A percentile compares a stretch with the other conserved stretches of the same genome.
phyloP scores from a whole-genome alignment of 2,888 invertebrate genomes.

The Synanthedon tipuliformis region DNA sequence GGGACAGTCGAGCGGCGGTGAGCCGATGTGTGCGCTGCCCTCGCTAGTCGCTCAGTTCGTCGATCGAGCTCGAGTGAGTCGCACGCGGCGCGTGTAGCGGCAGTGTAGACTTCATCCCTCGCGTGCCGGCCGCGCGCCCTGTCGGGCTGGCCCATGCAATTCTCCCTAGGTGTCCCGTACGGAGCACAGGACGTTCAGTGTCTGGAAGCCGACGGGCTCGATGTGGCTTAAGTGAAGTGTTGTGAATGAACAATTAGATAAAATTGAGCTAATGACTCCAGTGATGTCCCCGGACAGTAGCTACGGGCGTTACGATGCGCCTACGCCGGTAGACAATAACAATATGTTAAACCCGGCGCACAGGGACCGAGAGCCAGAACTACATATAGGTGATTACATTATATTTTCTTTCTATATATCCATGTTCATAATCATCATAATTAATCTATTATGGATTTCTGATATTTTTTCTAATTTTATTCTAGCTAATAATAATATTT shows the following conservation, averaged over 20 bases:
- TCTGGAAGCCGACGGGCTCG: constrained; percentile 27
- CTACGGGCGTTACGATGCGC: constrained; percentile 67
- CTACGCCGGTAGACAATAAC: constrained; percentile 63
- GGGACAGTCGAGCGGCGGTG: constrained; percentile 49
- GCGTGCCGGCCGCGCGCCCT: constrained; percentile 41
- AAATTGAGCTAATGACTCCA: constrained; percentile 40
- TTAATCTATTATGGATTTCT: too few species aligned
- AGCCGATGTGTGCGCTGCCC: constrained; percentile 61
- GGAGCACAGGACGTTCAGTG: constrained; percentile 36
- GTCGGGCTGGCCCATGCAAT: constrained; percentile 35
- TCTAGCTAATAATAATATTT: too few species aligned
- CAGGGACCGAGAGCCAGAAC: constrained; percentile 74
- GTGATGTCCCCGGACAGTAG: constrained; percentile 80
- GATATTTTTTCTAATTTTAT: too few species aligned
- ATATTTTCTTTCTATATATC: too few species aligned
- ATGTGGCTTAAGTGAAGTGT: constrained; percentile 62
- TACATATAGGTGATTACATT: constrained; percentile 74
- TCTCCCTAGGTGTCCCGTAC: constrained; percentile 50
- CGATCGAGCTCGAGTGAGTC: constrained; percentile 69
- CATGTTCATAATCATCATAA: too few species aligned
- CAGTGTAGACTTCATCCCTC: constrained; percentile 52
- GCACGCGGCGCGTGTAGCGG: constrained; percentile 59
- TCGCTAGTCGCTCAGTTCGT: constrained; percentile 64
- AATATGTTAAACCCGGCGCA: constrained; percentile 47
- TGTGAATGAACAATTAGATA: constrained; percentile 32